Percentiles rank a stretch among this genome's conserved stretches.
These are phyloP conservation scores for Archegozetes longisetosus DNA, from an alignment of 1,140 invertebrate species.

Conservation along the genomic window DNA sequence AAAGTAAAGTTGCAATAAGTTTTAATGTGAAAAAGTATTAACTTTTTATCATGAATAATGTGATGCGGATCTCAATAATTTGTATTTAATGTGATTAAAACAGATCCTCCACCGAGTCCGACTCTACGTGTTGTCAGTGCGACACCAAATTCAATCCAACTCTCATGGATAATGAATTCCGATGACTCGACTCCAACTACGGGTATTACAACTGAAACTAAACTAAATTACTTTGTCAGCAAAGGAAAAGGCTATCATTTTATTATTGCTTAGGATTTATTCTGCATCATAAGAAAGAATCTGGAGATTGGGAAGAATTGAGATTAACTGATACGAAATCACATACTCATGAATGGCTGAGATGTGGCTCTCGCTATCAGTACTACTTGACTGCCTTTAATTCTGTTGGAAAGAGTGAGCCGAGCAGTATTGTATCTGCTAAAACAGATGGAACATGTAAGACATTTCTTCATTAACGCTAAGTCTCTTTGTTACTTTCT, in stretches of 20 bases:
- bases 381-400: constrained; percentile 74
- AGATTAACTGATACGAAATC: constrained; percentile 29
- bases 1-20: too few relatives aligned
- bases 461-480: background rate
- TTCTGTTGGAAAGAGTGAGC: constrained; percentile 65
- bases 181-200: constrained; percentile 17
- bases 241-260: background rate
- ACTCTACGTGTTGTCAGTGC: constrained; percentile 15
- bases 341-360: constrained; percentile 4
- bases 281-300: constrained; percentile 34
- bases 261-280: constrained; percentile 27
- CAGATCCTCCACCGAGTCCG: constrained; percentile 21
- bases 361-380: constrained; percentile 66
- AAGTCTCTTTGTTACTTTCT: background rate
- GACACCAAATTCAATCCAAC: constrained; percentile 17
- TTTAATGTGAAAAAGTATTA: too few relatives aligned
- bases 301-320: constrained; percentile 41
- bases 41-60: too few relatives aligned
- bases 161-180: constrained; percentile 18
- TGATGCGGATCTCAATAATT: too few relatives aligned
- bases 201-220: background rate
- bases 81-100: background rate
- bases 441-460: constrained; percentile 23
- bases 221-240: background rate
- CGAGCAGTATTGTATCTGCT: constrained; percentile 36